Percentiles rank a stretch among this genome's conserved stretches.
Conservation (phyloP, 2,797 vertebrate species). For the Linurgus olivaceus region DNA sequence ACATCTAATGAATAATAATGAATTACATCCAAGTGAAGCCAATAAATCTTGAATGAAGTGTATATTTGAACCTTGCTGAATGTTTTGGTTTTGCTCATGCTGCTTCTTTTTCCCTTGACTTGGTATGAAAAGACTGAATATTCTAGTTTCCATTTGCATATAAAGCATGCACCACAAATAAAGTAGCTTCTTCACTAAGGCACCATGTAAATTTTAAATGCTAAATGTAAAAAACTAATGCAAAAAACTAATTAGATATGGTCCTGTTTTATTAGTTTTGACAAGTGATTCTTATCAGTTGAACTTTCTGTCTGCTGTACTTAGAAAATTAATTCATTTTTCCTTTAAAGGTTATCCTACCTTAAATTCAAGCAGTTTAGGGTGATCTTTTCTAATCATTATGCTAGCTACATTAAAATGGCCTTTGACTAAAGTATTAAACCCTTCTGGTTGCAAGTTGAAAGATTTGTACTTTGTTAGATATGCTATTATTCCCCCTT, state of each 20-base stretch:
- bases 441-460: not conserved
- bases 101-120: not conserved
- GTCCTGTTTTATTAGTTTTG: not conserved
- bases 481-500: not conserved
- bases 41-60: not conserved
- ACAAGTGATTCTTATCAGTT: not conserved
- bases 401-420: not conserved
- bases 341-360: constrained; percentile 5
- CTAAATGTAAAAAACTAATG: not conserved
- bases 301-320: not conserved
- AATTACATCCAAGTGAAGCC: not conserved
- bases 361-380: not conserved
- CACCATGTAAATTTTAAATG: not conserved
- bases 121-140: not conserved
- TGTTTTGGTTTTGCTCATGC: not conserved
- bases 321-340: not conserved
- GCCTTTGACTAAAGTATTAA: not conserved
- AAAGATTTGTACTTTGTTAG: not conserved
- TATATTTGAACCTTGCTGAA: not conserved
- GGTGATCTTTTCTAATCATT: not conserved
- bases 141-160: not conserved
- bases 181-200: not conserved
- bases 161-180: not conserved
- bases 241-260: not conserved
- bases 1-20: not conserved